Evolutionary conservation across 2,888 invertebrate genomes (phyloP).

Genomic region (Drosophila pegasa): DNA sequence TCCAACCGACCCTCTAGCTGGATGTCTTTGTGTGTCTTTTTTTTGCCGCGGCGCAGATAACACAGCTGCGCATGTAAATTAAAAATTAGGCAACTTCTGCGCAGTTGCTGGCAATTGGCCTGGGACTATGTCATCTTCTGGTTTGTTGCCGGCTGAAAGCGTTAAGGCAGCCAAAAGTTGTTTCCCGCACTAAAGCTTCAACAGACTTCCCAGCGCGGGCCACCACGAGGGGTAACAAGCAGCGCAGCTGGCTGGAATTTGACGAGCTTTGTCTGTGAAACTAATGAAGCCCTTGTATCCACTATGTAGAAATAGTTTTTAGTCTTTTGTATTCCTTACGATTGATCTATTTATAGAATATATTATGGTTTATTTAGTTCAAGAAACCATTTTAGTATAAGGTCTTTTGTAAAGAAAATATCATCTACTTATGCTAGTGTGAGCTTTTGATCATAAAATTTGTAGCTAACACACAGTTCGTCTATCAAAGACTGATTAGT

Average conservation of each 20-base stretch:
- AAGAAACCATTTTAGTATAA: neutral
- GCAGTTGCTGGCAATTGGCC: slow-evolving; percentile 45
- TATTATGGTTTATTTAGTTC: neutral
- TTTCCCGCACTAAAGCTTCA: slow-evolving; percentile 30
- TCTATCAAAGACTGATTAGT: no score
- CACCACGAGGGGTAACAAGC: slow-evolving; percentile 24
- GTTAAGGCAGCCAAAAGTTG: slow-evolving; percentile 14
- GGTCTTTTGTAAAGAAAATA: neutral
- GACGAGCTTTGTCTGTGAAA: slow-evolving; percentile 47
- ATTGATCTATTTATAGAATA: neutral
- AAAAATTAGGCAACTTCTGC: slow-evolving; percentile 57
- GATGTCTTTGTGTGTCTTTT: slow-evolving; percentile 11
- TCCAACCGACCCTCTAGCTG: slow-evolving; percentile 37
- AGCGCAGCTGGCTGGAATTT: slow-evolving; percentile 43
- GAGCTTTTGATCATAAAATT: neutral
- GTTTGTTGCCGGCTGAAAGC: slow-evolving; percentile 23
- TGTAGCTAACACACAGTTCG: neutral
- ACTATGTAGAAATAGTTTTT: neutral
- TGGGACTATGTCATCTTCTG: slow-evolving; percentile 42
- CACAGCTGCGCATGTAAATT: slow-evolving; percentile 72
- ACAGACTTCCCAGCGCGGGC: neutral
- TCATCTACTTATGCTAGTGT: neutral
- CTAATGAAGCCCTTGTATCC: slow-evolving; percentile 30
- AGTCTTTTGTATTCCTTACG: neutral
- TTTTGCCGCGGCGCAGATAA: slow-evolving; percentile 47